Evolutionary conservation across 2,797 vertebrate species (phyloP), one percentile per base, ranked within the genome.

Genomic region (Alfaro cultratus): DNA sequence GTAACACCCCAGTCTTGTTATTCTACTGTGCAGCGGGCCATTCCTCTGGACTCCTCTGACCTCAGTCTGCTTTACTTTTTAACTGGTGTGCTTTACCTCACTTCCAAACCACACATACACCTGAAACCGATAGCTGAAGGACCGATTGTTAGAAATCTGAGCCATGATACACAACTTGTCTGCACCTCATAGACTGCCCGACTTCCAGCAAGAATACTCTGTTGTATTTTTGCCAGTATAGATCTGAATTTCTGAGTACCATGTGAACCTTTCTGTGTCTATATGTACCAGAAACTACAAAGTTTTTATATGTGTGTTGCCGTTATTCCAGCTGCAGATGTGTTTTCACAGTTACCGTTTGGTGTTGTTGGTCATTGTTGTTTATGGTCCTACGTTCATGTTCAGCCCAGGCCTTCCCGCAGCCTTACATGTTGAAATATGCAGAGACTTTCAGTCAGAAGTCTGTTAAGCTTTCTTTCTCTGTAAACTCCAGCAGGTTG

Each of bases 341-440:
- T 75, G 43, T 82, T 83, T 39, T 80, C 41, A 76, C 77, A 78
- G 57, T 21, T n/a, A 73, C 36, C 49, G 73, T 53, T 71, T 64
- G 39, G 9, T 78, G 21, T 82, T 81, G 78, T 39, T 77, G 34
- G 31, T 82, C 1, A 36, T 84, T 29, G 39, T 74, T 47, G 23
- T 82, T 72, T 76, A 60, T 79, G 67, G 67, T 77, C 84, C 55
- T 64, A 45, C 29, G 67, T 62, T 75, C 60, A 68, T 15, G 36
- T 78, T 84, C 15, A 26, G 53, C 51, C 62, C 67, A 78, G 60
- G 77, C 78, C 75, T 78, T 75, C 67, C 78, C 39, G 31, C 74
- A 82, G 89, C 82, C 84, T 87, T 87, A 85, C 57, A 86, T 78
- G 46, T 79, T 81, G 71, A 85, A 80, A 83, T 75, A 85, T 72